Percentiles rank a stretch among this genome's conserved stretches.
These are phyloP conservation scores for Isoperla grammatica DNA, from an alignment of 2,888 invertebrate genomes.

Conservation along the genomic window DNA sequence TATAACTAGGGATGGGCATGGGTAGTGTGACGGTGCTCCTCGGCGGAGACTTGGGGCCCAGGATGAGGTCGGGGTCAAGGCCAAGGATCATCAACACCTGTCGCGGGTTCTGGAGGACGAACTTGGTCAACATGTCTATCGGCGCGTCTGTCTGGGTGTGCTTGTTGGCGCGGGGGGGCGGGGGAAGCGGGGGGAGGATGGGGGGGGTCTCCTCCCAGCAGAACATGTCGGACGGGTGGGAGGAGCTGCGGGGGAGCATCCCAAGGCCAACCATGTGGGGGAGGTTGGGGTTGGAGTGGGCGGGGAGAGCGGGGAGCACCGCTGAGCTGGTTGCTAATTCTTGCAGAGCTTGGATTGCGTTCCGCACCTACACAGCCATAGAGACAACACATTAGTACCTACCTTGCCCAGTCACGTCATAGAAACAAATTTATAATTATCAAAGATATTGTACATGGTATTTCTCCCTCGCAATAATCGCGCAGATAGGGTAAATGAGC, in stretches of 20 bases:
- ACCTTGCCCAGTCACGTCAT: no score
- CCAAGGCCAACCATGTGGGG: constrained; percentile 49
- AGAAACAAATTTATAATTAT: no score
- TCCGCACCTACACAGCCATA: constrained; percentile 55
- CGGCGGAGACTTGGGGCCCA: constrained; percentile 38
- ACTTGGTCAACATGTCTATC: constrained; percentile 55
- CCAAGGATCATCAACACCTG: constrained; percentile 68
- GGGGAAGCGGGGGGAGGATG: constrained; percentile 12
- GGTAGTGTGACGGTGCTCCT: constrained; percentile 42
- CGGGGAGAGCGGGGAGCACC: constrained; percentile 40
- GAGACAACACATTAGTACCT: no score
- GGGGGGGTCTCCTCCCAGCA: constrained; percentile 55
- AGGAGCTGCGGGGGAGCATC: constrained; percentile 68
- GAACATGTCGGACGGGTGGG: constrained; percentile 81
- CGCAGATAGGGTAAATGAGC: no score
- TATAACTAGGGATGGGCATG: constrained; percentile 38
- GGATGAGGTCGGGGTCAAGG: constrained; percentile 52
- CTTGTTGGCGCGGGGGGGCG: constrained; percentile 37
- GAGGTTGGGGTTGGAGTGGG: constrained; percentile 78
- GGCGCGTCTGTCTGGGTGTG: constrained; percentile 60
- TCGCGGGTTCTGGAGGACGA: constrained; percentile 66
- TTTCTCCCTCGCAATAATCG: no score
- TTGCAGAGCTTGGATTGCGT: constrained; percentile 77
- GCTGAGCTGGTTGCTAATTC: constrained; percentile 64
- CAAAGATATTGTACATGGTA: no score